Evolutionary conservation across 2,113 vertebrate genomes (phyloP).

Genomic region (Salvelinus alpinus): DNA sequence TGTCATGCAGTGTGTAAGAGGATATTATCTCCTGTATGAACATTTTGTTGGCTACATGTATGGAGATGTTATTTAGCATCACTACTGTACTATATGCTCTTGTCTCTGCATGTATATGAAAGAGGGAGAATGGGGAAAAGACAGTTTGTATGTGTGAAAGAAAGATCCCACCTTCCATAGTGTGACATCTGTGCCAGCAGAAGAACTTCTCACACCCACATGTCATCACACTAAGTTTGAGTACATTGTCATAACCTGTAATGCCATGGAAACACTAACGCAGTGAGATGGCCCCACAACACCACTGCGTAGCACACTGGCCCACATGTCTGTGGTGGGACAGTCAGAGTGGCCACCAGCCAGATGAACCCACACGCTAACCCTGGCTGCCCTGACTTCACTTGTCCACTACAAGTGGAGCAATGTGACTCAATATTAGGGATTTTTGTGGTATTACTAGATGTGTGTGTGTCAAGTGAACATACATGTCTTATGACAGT

Average conservation of each 20-base stretch:
- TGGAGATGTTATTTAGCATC: not conserved
- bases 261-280: not conserved
- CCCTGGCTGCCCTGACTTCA: too few species aligned
- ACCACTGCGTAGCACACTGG: not conserved
- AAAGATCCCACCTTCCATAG: not conserved
- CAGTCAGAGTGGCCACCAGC: too few species aligned
- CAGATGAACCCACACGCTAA: too few species aligned
- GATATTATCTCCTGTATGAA: not conserved
- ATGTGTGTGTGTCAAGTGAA: too few species aligned
- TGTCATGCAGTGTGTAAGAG: not conserved
- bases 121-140: constrained; percentile 1
- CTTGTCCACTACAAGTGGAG: too few species aligned
- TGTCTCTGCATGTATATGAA: not conserved
- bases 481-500: not conserved
- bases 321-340: not conserved
- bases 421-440: too few species aligned
- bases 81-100: not conserved
- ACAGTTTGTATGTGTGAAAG: not conserved
- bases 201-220: not conserved
- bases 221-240: not conserved
- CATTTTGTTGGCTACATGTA: not conserved
- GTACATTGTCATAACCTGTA: not conserved
- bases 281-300: not conserved
- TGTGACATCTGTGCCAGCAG: not conserved
- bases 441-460: too few species aligned